Evolutionary conservation across 2,888 invertebrate species (phyloP).

Genomic region (Epistrophella euchroma): DNA sequence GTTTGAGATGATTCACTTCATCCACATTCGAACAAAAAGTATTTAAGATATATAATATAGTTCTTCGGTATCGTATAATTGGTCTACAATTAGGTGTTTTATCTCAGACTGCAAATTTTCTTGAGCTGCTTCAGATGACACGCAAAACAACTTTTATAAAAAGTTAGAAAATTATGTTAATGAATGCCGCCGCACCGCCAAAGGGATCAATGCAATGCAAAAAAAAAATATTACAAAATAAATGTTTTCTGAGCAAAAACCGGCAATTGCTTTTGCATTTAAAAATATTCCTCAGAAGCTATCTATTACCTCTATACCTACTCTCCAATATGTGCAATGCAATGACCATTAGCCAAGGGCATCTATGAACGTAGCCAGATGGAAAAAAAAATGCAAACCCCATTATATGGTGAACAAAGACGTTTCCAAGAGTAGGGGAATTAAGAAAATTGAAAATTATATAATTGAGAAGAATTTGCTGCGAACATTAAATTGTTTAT

Average conservation of each 20-base stretch:
- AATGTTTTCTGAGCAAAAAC: slow-evolving; percentile 16
- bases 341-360: slow-evolving; percentile 34
- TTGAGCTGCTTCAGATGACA: slow-evolving; percentile 32
- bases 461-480: slow-evolving; percentile 36
- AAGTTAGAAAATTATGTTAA: slow-evolving; percentile 41
- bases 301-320: neutral
- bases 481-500: slow-evolving; percentile 19
- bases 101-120: slow-evolving; percentile 22
- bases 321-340: neutral
- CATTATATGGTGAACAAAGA: slow-evolving; percentile 10
- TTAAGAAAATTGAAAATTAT: slow-evolving; percentile 47
- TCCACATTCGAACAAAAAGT: slow-evolving; percentile 7
- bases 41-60: neutral
- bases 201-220: slow-evolving; percentile 1
- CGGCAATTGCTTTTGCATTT: slow-evolving; percentile 31
- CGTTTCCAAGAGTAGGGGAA: slow-evolving; percentile 19
- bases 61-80: slow-evolving; percentile 43
- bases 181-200: slow-evolving; percentile 44
- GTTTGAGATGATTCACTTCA: neutral
- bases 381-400: slow-evolving; percentile 19
- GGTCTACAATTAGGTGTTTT: slow-evolving; percentile 44
- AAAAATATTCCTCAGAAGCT: slow-evolving; percentile 53
- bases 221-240: neutral
- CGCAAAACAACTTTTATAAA: slow-evolving; percentile 40
- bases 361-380: slow-evolving; percentile 10